Evolutionary conservation across 2,113 vertebrate species (phyloP).

Genomic region (Cromileptes altivelis): DNA sequence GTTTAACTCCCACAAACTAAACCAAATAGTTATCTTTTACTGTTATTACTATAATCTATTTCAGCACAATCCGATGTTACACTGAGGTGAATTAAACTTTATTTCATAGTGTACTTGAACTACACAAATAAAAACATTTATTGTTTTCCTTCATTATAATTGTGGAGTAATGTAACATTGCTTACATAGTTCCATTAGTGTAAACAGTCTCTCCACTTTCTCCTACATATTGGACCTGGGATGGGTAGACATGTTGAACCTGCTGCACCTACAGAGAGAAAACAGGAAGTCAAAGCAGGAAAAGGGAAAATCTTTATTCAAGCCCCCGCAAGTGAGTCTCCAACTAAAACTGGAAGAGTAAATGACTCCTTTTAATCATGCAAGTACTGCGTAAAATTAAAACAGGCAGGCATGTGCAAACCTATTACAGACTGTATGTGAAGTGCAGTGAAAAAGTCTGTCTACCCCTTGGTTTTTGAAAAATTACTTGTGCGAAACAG

Average conservation of each 20-base stretch:
- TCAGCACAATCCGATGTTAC: not conserved
- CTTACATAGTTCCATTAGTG: slow-evolving; percentile 96
- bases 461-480: slow-evolving; percentile 32
- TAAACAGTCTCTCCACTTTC: slow-evolving; percentile 94
- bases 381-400: not conserved
- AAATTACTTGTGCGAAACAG: not conserved
- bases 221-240: slow-evolving; percentile 95
- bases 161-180: not conserved
- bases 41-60: not conserved
- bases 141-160: not conserved
- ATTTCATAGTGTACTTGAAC: not conserved
- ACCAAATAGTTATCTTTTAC: not conserved
- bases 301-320: not conserved
- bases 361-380: not conserved
- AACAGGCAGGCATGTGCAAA: slow-evolving; percentile 11
- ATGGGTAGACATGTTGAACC: slow-evolving; percentile 92
- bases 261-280: slow-evolving; percentile 88
- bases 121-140: not conserved
- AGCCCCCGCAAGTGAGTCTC: not conserved
- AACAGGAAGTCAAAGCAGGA: slow-evolving; percentile 33
- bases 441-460: slow-evolving; percentile 36
- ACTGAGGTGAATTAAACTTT: not conserved
- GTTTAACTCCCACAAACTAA: not conserved
- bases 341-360: not conserved
- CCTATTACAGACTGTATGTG: slow-evolving; percentile 3